A percentile compares a stretch with the other conserved stretches of the same genome.
These are phyloP conservation scores for Lithophane socia DNA, from an alignment of 2,888 invertebrate species.

Conservation along the genomic window DNA sequence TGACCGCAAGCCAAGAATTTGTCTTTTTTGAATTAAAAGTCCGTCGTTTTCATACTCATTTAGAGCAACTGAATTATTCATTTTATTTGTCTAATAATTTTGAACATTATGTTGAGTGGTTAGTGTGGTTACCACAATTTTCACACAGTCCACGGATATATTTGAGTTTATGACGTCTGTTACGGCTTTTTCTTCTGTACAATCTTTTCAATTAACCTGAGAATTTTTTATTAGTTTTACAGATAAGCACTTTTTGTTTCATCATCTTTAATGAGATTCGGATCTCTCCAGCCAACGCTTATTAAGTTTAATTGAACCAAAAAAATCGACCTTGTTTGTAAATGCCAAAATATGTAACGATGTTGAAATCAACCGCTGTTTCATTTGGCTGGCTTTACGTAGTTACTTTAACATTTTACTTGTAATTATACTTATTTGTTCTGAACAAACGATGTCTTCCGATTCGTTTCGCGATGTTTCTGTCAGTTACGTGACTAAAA, in stretches of 20 bases:
- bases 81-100: background rate
- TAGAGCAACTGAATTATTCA: background rate
- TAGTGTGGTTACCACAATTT: background rate
- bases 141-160: no score
- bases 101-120: background rate
- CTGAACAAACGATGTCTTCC: constrained; percentile 20
- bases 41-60: background rate
- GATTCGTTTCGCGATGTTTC: constrained; percentile 28
- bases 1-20: background rate
- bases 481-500: constrained; percentile 29
- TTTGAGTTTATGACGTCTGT: background rate
- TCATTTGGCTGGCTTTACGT: constrained; percentile 17
- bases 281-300: constrained; percentile 33
- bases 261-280: constrained; percentile 16
- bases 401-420: constrained; percentile 15
- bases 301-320: constrained; percentile 47
- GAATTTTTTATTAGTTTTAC: background rate
- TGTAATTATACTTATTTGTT: constrained; percentile 24
- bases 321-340: constrained; percentile 48
- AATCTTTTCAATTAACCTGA: background rate
- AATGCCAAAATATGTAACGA: constrained; percentile 55
- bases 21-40: background rate
- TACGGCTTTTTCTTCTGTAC: background rate
- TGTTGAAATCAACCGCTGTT: constrained; percentile 16
- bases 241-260: constrained; percentile 4